Evolutionary conservation across 2,113 vertebrate genomes (phyloP), one percentile per base, ranked within the genome.

Genomic region (Hemiprocne comata): DNA sequence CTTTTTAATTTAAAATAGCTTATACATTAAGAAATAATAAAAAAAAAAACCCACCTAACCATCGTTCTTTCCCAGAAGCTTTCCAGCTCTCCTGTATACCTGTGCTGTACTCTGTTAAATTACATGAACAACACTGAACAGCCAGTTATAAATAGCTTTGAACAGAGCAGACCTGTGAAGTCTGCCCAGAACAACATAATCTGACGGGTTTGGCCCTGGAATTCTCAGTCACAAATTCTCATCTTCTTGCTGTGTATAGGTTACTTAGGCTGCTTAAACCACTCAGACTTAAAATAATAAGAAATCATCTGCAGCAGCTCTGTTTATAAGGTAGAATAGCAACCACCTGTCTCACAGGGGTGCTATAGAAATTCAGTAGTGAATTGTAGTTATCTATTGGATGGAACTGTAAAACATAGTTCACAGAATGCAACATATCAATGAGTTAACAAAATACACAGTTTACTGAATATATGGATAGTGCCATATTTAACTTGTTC

Each of bases 401-500:
- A 42, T 29, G 19, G 53, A 67, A 34, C 18, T 61, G 46, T 58
- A 58, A 90, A 90, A 55, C 23, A 25, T 25, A 44, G 28, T 77
- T 36, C 46, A 36, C 46, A 42, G 66, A 20, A 65, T 75, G 34
- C 15, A 69, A 23, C 31, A 38, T 15, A 57, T 17, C 12, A 61
- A 25, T 60, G 48, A 85, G 81, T 75, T 71, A 75, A 64, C 28
- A 95, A 76, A 82, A 89, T 60, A 85, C 46, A 46, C 61, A 93
- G 89, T 93, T 96, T 94, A 94, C 42, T 81, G 62, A 94, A 64
- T 70, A 62, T 80, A 87, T 86, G 86, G 67, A 82, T 85, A 92
- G 48, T 79, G 93, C 19, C 50, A 94, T 93, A 95, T 94, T 36
- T 78, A 92, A 95, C 64, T 95, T 97, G 85, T 97, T 97, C 81